Base-by-base conservation (phyloP, 2,888 invertebrate species). In the Sceliomorpha sp. region DNA sequence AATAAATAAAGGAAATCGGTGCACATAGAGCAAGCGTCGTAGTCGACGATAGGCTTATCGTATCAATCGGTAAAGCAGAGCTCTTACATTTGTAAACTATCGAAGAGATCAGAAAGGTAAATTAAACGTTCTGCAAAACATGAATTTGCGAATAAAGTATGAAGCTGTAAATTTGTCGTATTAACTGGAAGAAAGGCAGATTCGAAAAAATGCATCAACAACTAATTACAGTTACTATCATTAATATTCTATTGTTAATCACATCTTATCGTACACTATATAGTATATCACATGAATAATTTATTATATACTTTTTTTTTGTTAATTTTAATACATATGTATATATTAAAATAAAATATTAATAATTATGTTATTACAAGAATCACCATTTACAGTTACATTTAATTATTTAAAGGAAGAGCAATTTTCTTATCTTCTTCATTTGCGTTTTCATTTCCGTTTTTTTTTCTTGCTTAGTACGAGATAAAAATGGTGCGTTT, bases 201-300 rank as follows among this genome's bases (percentile, higher is more conserved):
- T 40, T 13, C 20, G 27, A 29, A 45, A 36, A 29, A 45, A 27
- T 31, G 13, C 7, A 26, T 45, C 45, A 29, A 45, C 56, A 45
- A 37, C 10, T 37, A 44, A 44, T 44, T n/a, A 13, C 17, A 44
- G 9, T 6, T 10, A 26, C 20, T 20, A 24, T 27, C 12, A 40
- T 51, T 40, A 36, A 9, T 45, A 10, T 44, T 6, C 36, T 12
- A 8, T 20, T 20, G 5, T 20, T 20, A 32, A 32, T 32, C 32
- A 12, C 26, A 10, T 24, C 37, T 45, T 37, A 45, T 34, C 27
- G 7, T 29, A 45, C 13, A 29, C 36, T 45, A 45, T 37, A 20
- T 45, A 56, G 36, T 37, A 20, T 45, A 56, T 45, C 45, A 56
- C 37, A 37, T 44, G 37, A 29, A 45, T 27, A 56, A 37, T 45